phyloP scores from a whole-genome alignment of 2,797 vertebrate species.

The Setipinna tenuifilis region DNA sequence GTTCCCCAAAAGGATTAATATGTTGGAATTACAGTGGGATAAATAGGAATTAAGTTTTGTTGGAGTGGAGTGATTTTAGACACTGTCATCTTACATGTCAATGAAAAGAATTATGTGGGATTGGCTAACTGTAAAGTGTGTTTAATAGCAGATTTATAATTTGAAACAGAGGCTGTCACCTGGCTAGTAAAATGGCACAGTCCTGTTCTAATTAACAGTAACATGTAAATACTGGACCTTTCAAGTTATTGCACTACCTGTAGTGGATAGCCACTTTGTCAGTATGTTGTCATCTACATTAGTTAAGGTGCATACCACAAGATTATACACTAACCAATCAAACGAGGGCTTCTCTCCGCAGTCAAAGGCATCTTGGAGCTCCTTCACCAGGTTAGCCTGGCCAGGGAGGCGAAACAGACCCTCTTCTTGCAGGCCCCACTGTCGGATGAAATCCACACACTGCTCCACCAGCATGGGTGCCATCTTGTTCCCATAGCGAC shows the following conservation, averaged over 20 bases:
- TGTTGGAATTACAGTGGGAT: constrained; percentile 21
- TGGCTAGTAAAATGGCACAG: no score
- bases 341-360: constrained; percentile 96
- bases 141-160: no score
- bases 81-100: not conserved
- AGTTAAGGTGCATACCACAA: no score
- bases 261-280: no score
- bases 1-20: constrained; percentile 16
- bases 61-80: not conserved
- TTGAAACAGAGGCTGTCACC: no score
- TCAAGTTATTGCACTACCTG: no score
- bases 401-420: constrained; percentile 94
- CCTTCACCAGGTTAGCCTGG: constrained; percentile 96
- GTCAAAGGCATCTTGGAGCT: constrained; percentile 96
- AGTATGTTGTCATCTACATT: no score
- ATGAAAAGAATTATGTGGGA: not conserved
- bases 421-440: constrained; percentile 90
- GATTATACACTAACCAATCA: constrained; percentile 81
- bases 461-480: constrained; percentile 97
- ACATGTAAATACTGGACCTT: no score
- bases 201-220: no score
- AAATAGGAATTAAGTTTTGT: constrained; percentile 11
- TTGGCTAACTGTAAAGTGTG: not conserved
- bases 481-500: constrained; percentile 87
- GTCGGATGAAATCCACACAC: constrained; percentile 95